A percentile compares a stretch with the other conserved stretches of the same genome.
phyloP scores from a whole-genome alignment of 2,113 vertebrate genomes.

The Fulica atra region DNA sequence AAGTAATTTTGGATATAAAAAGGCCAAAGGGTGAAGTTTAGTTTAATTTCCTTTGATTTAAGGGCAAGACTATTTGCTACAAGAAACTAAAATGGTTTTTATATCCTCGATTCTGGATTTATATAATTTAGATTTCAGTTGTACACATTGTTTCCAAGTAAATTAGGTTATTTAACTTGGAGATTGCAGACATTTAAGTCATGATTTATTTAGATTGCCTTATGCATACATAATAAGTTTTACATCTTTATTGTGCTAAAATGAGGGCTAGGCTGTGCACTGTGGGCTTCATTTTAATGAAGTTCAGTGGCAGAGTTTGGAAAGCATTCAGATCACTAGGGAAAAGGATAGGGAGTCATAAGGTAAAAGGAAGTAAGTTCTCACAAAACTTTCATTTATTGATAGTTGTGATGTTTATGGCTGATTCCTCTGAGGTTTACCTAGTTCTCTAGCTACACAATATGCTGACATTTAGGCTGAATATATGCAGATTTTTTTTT shows the following conservation, averaged over 20 bases:
- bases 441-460: not conserved
- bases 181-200: slow-evolving; percentile 16
- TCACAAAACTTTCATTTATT: not conserved
- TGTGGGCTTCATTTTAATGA: not conserved
- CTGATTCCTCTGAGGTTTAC: slow-evolving; percentile 2
- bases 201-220: slow-evolving; percentile 47
- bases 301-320: not conserved
- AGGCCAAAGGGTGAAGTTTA: not conserved
- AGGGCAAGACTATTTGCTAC: not conserved
- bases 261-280: not conserved
- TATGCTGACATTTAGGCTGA: not conserved
- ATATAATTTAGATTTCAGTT: slow-evolving; percentile 23
- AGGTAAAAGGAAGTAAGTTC: not conserved
- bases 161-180: slow-evolving; percentile 47
- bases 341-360: not conserved
- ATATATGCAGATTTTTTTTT: not conserved
- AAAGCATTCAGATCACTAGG: slow-evolving; percentile 17
- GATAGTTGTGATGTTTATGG: not conserved
- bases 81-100: not conserved
- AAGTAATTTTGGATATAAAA: not conserved
- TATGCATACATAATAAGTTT: slow-evolving; percentile 22
- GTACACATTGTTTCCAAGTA: slow-evolving; percentile 31
- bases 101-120: not conserved
- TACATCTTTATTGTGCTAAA: slow-evolving; percentile 42
- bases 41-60: slow-evolving; percentile 27